Evolutionary conservation across 2,888 invertebrate species (phyloP).

Genomic region (Microplitis deprimator): DNA sequence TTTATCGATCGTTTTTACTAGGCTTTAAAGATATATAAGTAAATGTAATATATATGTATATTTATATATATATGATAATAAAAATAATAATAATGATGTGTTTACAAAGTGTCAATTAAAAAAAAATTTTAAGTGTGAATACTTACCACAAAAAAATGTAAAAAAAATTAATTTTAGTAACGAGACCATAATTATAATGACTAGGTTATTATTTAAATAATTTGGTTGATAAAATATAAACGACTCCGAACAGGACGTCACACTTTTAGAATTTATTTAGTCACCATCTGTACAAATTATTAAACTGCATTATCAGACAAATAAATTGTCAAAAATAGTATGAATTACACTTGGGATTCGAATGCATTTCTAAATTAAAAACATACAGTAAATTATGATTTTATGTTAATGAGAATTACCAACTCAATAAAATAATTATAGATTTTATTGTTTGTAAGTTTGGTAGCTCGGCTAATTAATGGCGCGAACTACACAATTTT

Average conservation of each 20-base stretch:
- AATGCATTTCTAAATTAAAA: not conserved
- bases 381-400: not conserved
- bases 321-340: slow-evolving; percentile 8
- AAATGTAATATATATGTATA: not conserved
- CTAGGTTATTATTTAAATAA: not conserved
- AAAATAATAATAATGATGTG: slow-evolving; percentile 1
- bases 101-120: slow-evolving; percentile 4
- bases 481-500: not conserved
- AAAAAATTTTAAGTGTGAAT: slow-evolving; percentile 23
- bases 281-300: not conserved
- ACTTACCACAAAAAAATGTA: slow-evolving; percentile 63
- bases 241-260: not conserved
- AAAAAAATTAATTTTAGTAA: slow-evolving; percentile 59
- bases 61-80: not conserved
- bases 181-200: slow-evolving; percentile 60
- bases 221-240: slow-evolving; percentile 10
- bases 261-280: not conserved
- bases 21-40: slow-evolving; percentile 45
- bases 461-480: not conserved
- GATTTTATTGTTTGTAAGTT: not conserved
- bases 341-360: not conserved
- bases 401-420: not conserved
- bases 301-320: not conserved
- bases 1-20: slow-evolving; percentile 46
- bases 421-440: not conserved